A percentile compares a stretch with the other conserved stretches of the same genome.
phyloP scores from a whole-genome alignment of 2,797 vertebrate genomes.

The Streptopelia turtur region DNA sequence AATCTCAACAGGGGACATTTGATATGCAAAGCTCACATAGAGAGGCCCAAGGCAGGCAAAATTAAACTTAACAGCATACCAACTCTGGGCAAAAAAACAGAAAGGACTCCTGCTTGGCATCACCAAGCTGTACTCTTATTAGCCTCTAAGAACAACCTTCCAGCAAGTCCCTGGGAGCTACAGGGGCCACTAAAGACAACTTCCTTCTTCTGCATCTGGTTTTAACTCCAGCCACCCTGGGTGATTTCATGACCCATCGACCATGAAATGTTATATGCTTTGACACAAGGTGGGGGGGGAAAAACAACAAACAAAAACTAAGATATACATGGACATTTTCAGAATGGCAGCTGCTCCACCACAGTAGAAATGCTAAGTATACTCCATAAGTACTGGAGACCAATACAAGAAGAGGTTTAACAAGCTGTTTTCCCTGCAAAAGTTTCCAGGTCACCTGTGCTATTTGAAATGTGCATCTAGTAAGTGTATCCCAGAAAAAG shows the following conservation, averaged over 20 bases:
- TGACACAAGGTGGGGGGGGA: background rate
- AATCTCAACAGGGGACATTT: constrained; percentile 43
- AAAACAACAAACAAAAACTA: background rate
- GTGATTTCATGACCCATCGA: background rate
- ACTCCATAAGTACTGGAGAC: background rate
- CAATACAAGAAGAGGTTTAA: background rate
- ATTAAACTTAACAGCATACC: constrained; percentile 1
- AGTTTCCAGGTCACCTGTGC: background rate
- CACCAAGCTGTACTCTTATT: background rate
- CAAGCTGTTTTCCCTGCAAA: background rate
- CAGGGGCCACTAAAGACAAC: background rate
- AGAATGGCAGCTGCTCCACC: background rate
- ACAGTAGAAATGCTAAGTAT: background rate
- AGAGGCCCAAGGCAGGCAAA: background rate
- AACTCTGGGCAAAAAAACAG: background rate
- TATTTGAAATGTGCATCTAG: background rate
- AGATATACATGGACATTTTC: background rate
- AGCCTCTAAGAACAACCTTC: background rate
- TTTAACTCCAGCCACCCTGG: background rate
- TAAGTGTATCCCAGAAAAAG: background rate
- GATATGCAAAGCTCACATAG: background rate
- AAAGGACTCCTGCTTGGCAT: background rate
- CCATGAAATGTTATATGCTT: background rate
- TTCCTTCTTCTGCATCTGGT: background rate
- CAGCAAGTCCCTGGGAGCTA: background rate